These are phyloP conservation scores for Pseudoips prasinana DNA, from an alignment of 2,888 invertebrate genomes.

Conservation along the genomic window DNA sequence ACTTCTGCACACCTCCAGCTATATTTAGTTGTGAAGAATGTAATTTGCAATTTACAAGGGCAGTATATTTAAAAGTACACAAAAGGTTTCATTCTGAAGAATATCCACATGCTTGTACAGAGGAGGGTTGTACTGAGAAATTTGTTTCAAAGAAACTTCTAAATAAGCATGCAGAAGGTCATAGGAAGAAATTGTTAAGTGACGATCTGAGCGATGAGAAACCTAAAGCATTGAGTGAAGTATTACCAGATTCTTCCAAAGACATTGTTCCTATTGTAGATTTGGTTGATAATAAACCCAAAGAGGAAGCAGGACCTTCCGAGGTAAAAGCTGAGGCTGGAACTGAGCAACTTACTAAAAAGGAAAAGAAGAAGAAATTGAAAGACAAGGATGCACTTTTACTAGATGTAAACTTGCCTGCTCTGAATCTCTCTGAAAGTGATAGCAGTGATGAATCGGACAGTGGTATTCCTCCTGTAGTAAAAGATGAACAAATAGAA, in stretches of 20 bases:
- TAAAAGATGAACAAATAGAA: conserved; percentile 45
- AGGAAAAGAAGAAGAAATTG: conserved; percentile 69
- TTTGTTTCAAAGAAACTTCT: conserved; percentile 92
- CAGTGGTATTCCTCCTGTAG: conserved; percentile 48
- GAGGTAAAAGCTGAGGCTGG: conserved; percentile 55
- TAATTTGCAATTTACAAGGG: conserved; percentile 86
- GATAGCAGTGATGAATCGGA: conserved; percentile 88
- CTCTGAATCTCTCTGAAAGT: conserved; percentile 91
- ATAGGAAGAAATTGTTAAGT: conserved; percentile 66
- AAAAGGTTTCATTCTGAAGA: conserved; percentile 89
- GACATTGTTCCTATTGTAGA: conserved; percentile 61
- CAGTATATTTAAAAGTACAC: conserved; percentile 92
- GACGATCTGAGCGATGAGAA: conserved; percentile 58
- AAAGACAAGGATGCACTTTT: conserved; percentile 74
- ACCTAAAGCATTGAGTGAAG: conserved; percentile 38
- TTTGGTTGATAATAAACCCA: conserved; percentile 60
- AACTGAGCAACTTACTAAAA: conserved; percentile 61
- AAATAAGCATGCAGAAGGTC: conserved; percentile 85
- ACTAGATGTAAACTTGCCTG: conserved; percentile 85
- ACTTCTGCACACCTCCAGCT: conserved; percentile 92
- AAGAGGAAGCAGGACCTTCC: conserved; percentile 56
- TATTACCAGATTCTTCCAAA: conserved; percentile 49
- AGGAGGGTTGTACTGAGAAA: conserved; percentile 86
- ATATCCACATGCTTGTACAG: conserved; percentile 86
- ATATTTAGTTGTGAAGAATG: conserved; percentile 92